Percentiles rank a stretch among this genome's conserved stretches.
These are phyloP conservation scores for Chrysopilus asiliformis DNA, from an alignment of 2,888 invertebrate species.

Conservation along the genomic window DNA sequence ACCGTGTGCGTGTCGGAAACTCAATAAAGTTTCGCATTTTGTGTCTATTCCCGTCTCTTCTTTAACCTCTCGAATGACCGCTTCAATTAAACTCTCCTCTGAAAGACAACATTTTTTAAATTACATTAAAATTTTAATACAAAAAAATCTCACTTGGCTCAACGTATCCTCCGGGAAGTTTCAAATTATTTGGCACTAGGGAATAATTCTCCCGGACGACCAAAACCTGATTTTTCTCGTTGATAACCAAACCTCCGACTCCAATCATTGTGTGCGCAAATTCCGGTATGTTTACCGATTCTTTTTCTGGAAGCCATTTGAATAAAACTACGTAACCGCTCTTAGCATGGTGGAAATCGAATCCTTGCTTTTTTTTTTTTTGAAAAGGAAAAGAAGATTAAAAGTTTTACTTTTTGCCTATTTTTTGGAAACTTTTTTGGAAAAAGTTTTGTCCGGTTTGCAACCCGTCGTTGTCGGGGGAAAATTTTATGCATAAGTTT, in stretches of 20 bases:
- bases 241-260: slow-evolving; percentile 75
- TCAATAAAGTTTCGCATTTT: slow-evolving; percentile 60
- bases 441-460: too few relatives aligned
- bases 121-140: slow-evolving; percentile 1
- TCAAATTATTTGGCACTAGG: slow-evolving; percentile 49
- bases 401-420: slow-evolving; percentile 25
- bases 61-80: slow-evolving; percentile 70
- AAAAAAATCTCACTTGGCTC: slow-evolving; percentile 53
- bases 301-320: slow-evolving; percentile 58
- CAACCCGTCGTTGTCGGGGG: too few relatives aligned
- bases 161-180: slow-evolving; percentile 84
- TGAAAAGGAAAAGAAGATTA: slow-evolving; percentile 4
- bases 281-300: slow-evolving; percentile 52
- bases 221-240: slow-evolving; percentile 60
- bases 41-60: slow-evolving; percentile 82
- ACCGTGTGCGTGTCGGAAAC: slow-evolving; percentile 64
- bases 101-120: slow-evolving; percentile 18
- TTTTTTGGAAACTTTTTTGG: slow-evolving; percentile 6
- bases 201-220: slow-evolving; percentile 60
- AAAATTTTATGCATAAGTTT: too few relatives aligned
- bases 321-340: slow-evolving; percentile 66
- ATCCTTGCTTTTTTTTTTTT: slow-evolving; percentile 47
- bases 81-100: slow-evolving; percentile 73
- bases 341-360: slow-evolving; percentile 78
- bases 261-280: slow-evolving; percentile 72